These are phyloP conservation scores for Umimayanthus chanpuru DNA, from an alignment of 92 coral and sea anemone genomes.

Conservation along the genomic window DNA sequence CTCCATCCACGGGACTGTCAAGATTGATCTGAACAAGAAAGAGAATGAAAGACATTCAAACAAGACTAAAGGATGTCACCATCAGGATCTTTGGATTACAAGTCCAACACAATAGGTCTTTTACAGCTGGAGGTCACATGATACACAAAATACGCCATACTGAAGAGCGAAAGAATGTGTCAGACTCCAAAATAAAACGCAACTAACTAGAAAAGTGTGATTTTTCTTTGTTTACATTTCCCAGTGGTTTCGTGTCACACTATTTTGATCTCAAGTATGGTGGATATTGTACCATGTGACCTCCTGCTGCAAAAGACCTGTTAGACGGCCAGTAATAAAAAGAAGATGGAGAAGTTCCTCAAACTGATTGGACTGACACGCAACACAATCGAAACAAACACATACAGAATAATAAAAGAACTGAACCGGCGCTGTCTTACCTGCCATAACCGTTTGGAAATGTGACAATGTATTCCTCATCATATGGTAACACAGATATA, in stretches of 20 bases:
- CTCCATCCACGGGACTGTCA: constrained; percentile 98
- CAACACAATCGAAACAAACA: background rate
- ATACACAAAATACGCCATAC: too few species aligned
- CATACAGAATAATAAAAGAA: background rate
- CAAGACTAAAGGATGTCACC: background rate
- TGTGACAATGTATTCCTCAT: constrained; percentile 94
- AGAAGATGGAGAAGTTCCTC: too few species aligned
- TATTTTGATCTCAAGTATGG: too few species aligned
- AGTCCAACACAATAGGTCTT: background rate
- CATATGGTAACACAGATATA: constrained; percentile 88
- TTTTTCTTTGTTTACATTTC: too few species aligned
- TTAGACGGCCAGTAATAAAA: background rate
- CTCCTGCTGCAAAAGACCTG: too few species aligned
- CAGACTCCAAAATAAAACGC: too few species aligned
- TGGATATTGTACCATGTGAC: too few species aligned
- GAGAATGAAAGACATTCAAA: background rate
- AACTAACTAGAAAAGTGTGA: too few species aligned
- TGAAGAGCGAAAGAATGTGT: too few species aligned
- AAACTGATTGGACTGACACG: background rate
- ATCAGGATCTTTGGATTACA: background rate
- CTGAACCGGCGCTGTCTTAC: constrained; percentile 38
- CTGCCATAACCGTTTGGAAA: constrained; percentile 98
- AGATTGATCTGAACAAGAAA: constrained; percentile 72
- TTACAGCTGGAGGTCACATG: too few species aligned
- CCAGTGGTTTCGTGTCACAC: too few species aligned